Base-by-base conservation (phyloP, 2,888 invertebrate genomes). In the Xestia xanthographa region DNA sequence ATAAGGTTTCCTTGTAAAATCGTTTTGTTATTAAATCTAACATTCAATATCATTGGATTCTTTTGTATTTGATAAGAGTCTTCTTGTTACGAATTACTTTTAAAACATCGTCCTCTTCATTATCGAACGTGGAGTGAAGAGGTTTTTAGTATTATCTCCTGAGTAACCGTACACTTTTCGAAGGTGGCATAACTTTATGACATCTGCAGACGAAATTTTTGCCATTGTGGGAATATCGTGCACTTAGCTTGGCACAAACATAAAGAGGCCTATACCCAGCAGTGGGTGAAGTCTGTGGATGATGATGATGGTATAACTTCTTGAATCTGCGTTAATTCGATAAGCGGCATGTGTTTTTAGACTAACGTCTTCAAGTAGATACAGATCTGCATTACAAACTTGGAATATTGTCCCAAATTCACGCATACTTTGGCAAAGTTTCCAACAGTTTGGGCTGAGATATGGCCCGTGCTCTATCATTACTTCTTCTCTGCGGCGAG, bases 371-470 rank as follows among this genome's bases (percentile, higher is more conserved):
- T 56, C 29, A 34, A 80, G 41, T 73, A 56, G 34, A 50, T 48
- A 50, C 26, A 26, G 45, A 78, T 77, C 45, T 29, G 41, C 26
- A 11, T 77, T 56, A 79, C 41, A 68, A 67, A 65, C 34, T 69
- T 69, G 45, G 45, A 79, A 53, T 60, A 60, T 41, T 82, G 67
- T 76, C 34, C 76, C 17, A 58, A 79, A 79, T 72, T 63, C 56
- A 77, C 45, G 72, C 58, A 56, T 79, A 74, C 60, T 75, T 75
- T 84, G 62, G 80, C 67, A 84, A 67, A 75, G 80, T 75, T 70
- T 80, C 45, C 58, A 83, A 83, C 67, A 79, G 45, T 63, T 80
- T 48, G 56, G 53, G 12, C 41, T 68, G 34, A 79, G 48, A 58
- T 75, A 69, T 84, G 17, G 56, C 70, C 34, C n/a, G n/a, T 56